phyloP scores from a whole-genome alignment of 2,113 vertebrate species.

The Osmerus mordax region DNA sequence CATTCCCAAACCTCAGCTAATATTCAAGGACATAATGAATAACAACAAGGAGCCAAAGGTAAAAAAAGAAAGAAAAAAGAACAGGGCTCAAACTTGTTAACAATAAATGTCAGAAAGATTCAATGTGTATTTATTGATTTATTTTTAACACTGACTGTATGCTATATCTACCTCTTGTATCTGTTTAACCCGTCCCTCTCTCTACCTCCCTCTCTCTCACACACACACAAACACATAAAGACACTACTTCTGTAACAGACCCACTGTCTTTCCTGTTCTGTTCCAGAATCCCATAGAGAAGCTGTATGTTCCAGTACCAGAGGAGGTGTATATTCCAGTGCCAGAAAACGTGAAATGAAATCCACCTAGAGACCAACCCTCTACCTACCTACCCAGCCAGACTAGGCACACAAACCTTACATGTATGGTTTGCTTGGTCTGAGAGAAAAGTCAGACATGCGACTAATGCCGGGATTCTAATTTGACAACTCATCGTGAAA shows the following conservation, averaged over 20 bases:
- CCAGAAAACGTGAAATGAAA: no score
- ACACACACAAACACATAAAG: not conserved
- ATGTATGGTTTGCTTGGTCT: no score
- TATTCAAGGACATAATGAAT: constrained; percentile 62
- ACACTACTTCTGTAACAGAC: not conserved
- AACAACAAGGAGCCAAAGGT: constrained; percentile 44
- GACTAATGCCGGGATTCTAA: no score
- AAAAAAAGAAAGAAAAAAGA: not conserved
- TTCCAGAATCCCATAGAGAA: constrained; percentile 6
- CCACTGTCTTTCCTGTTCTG: constrained; percentile 2
- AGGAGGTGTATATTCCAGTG: constrained; percentile 27
- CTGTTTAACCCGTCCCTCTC: not conserved
- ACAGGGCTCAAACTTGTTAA: not conserved
- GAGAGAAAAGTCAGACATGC: no score
- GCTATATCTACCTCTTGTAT: not conserved
- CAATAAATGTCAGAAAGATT: not conserved
- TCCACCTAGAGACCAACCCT: no score
- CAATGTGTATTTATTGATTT: not conserved
- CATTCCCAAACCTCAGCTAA: constrained; percentile 52
- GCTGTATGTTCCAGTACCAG: constrained; percentile 43
- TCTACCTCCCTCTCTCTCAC: not conserved
- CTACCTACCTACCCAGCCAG: not conserved
- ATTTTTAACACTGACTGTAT: not conserved
- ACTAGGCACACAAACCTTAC: not conserved
- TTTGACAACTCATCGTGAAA: no score